phyloP scores from a whole-genome alignment of 92 coral and sea anemone species.

The Parazoanthus darwini region DNA sequence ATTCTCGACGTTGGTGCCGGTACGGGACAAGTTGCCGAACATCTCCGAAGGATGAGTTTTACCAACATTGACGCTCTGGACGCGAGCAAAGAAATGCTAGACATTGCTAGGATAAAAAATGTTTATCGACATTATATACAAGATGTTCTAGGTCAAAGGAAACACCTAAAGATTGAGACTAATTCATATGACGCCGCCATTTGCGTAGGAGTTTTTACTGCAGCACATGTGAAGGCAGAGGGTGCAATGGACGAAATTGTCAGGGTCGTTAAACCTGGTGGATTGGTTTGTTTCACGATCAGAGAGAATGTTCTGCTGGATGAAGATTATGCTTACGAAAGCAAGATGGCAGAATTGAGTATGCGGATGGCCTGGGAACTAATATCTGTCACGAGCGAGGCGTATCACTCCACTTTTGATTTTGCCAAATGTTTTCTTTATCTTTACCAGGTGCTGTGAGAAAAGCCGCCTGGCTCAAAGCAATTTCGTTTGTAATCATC shows the following conservation, averaged over 20 bases:
- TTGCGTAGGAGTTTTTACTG: slow-evolving; percentile 81
- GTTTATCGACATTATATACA: slow-evolving; percentile 58
- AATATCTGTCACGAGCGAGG: slow-evolving; percentile 61
- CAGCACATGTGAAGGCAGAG: slow-evolving; percentile 84
- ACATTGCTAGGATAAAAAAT: slow-evolving; percentile 70
- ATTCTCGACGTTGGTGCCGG: slow-evolving; percentile 97
- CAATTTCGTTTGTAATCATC: not conserved
- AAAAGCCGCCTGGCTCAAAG: not conserved
- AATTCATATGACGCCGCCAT: slow-evolving; percentile 81
- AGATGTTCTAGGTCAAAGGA: slow-evolving; percentile 56
- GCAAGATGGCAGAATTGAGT: slow-evolving; percentile 78
- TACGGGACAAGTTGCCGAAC: slow-evolving; percentile 86
- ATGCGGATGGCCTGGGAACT: slow-evolving; percentile 71
- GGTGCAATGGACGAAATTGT: slow-evolving; percentile 96
- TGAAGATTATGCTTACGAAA: slow-evolving; percentile 70
- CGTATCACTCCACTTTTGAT: slow-evolving; percentile 70
- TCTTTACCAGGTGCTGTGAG: slow-evolving; percentile 71
- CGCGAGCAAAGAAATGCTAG: slow-evolving; percentile 69
- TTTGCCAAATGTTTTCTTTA: slow-evolving; percentile 63
- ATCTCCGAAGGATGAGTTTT: slow-evolving; percentile 61
- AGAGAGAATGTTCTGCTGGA: slow-evolving; percentile 79
- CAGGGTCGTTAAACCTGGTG: slow-evolving; percentile 85
- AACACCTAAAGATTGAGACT: slow-evolving; percentile 50
- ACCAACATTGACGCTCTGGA: slow-evolving; percentile 86
- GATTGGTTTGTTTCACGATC: slow-evolving; percentile 86